phyloP scores from a whole-genome alignment of 2,113 vertebrate species.

The Syrrhaptes paradoxus region DNA sequence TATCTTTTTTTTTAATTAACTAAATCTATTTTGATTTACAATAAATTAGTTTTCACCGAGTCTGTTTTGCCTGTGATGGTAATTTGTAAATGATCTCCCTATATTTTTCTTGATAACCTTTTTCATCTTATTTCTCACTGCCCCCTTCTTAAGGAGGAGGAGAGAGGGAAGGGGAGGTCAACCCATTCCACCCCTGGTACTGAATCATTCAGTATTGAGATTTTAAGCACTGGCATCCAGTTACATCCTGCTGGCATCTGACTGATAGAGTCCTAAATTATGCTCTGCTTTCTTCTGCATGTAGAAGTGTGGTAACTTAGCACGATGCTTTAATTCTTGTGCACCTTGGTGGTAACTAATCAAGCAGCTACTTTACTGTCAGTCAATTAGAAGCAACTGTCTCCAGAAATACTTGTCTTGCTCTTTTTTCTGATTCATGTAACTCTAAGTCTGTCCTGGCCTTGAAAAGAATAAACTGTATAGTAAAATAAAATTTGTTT shows the following conservation, averaged over 20 bases:
- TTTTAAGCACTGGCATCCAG: neutral
- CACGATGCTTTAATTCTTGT: neutral
- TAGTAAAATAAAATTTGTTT: neutral
- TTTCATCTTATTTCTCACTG: neutral
- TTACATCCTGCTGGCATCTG: neutral
- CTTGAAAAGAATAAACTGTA: neutral
- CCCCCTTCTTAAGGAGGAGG: fast-evolving
- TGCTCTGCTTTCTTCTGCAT: neutral
- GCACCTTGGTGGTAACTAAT: neutral
- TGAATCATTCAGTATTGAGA: neutral
- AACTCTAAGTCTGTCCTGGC: neutral
- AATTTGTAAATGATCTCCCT: neutral
- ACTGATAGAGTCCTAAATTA: neutral
- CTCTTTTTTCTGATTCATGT: neutral
- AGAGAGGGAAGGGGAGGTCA: neutral
- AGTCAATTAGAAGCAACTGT: neutral
- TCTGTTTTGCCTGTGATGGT: neutral
- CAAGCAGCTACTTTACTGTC: neutral
- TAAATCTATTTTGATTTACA: neutral
- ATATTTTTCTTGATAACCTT: neutral
- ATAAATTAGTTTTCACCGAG: neutral
- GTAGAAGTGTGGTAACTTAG: neutral
- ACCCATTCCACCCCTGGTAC: neutral
- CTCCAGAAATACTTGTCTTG: neutral
- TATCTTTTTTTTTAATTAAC: neutral